phyloP scores from a whole-genome alignment of 2,888 invertebrate species.

The Polydrusus pterygomalis region DNA sequence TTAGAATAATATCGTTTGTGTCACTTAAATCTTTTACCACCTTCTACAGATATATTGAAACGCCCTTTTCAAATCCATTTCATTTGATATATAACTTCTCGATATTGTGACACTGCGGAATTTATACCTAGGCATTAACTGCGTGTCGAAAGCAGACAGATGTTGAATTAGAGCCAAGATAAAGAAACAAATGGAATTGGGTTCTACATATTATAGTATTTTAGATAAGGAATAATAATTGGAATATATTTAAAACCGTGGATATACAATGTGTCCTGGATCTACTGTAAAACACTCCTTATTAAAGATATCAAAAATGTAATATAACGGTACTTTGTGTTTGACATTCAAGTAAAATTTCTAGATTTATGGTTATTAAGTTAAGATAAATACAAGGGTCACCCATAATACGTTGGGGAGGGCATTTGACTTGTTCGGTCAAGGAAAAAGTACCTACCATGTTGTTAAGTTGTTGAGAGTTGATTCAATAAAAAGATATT shows the following conservation, averaged over 20 bases:
- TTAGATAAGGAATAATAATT: slow-evolving; percentile 5
- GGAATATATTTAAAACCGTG: background rate
- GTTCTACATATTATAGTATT: background rate
- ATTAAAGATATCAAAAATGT: too few relatives aligned
- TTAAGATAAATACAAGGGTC: too few relatives aligned
- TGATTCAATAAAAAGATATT: too few relatives aligned
- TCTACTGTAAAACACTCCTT: too few relatives aligned
- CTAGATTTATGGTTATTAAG: too few relatives aligned
- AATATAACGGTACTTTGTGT: too few relatives aligned
- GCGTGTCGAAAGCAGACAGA: slow-evolving; percentile 11
- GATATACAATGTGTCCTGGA: background rate
- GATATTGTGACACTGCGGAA: slow-evolving; percentile 15
- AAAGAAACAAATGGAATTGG: slow-evolving; percentile 17
- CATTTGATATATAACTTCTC: slow-evolving; percentile 21
- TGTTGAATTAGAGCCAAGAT: slow-evolving; percentile 3
- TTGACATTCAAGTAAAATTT: too few relatives aligned
- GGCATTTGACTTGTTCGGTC: too few relatives aligned
- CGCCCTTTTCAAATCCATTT: slow-evolving; percentile 21
- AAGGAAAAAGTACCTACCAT: too few relatives aligned
- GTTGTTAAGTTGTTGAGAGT: too few relatives aligned
- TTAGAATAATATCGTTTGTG: slow-evolving; percentile 32
- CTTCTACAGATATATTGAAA: slow-evolving; percentile 28
- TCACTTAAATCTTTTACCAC: slow-evolving; percentile 27
- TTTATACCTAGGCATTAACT: slow-evolving; percentile 19
- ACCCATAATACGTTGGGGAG: too few relatives aligned